Base-by-base conservation (phyloP, 2,797 vertebrate species). In the Aldrovandia affinis region DNA sequence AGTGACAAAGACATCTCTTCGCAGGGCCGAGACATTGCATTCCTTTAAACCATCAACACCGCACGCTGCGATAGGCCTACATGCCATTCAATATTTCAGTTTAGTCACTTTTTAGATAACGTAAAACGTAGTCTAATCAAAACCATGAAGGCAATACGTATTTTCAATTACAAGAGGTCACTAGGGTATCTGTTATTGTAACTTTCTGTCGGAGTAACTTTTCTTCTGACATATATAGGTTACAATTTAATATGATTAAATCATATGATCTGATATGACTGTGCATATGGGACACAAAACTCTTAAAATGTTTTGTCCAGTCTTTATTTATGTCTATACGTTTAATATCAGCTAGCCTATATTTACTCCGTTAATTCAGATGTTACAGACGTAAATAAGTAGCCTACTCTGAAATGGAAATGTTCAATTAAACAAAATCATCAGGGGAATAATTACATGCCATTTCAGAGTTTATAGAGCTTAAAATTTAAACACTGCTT, bases 391-490 rank as follows among this genome's bases (percentile, higher is more conserved):
- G 59, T 44, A 68, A 65, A 68, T 68, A 68, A 6, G 47, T 33
- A n/a, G n/a, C n/a, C n/a, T n/a, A 80, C 79, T 22, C 44, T 30
- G 77, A 79, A 33, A 54, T 30, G 44, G n/a, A 50, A 68, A 68
- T 65, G 59, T 68, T 82, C 54, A 52, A 82, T 70, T 65, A 33
- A 70, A 75, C 4, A 81, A 52, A 61, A 44, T 44, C 44, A n/a
- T 30, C 65, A 47, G 28, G 63, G 81, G 81, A 73, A 25, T 36
- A 83, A 83, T 83, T 83, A 73, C 63, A 25, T 36, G 44, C 9
- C 44, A 52, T 73, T 70, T 83, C 44, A 75, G 81, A 83, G 63
- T 73, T 70, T 54, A 83, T 75, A 52, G 30, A 75, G 47, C 65
- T 54, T 73, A 70, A 70, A 33, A 47, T 73, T 83, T 50, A 54